phyloP scores from a whole-genome alignment of 1,140 invertebrate species.

The Euglossa dilemma region DNA sequence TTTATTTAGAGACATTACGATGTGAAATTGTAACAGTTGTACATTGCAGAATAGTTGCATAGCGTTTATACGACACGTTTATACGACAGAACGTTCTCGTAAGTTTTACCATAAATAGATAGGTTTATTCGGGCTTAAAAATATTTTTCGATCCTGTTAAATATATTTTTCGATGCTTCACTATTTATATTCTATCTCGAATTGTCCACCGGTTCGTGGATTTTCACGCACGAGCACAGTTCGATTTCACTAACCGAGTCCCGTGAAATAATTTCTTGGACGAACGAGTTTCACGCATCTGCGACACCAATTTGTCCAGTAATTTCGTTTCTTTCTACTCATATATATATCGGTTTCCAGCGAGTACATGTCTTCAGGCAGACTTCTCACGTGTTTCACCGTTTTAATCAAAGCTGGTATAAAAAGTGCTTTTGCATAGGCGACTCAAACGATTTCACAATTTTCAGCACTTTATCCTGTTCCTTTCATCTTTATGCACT shows the following conservation, averaged over 20 bases:
- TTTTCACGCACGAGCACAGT: background rate
- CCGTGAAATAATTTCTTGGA: background rate
- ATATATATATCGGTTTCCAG: background rate
- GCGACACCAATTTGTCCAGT: background rate
- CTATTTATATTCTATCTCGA: background rate
- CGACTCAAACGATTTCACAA: background rate
- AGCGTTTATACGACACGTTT: no score
- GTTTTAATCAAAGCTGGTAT: background rate
- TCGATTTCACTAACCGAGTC: background rate
- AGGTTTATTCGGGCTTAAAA: no score
- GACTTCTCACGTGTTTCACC: background rate
- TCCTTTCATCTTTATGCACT: background rate
- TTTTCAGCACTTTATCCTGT: background rate
- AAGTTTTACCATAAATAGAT: no score
- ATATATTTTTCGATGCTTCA: background rate
- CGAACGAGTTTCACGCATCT: background rate
- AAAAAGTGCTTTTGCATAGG: background rate
- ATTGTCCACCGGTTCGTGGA: no score
- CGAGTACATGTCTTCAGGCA: background rate
- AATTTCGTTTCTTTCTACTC: background rate
- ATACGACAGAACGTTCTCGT: no score
- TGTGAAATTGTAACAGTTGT: no score
- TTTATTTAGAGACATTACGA: no score
- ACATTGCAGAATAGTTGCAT: no score
- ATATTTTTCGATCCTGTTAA: background rate